Percentiles rank a stretch among this genome's conserved stretches.
Conservation (phyloP, 2,888 invertebrate species). For the Drosophila rellima region DNA sequence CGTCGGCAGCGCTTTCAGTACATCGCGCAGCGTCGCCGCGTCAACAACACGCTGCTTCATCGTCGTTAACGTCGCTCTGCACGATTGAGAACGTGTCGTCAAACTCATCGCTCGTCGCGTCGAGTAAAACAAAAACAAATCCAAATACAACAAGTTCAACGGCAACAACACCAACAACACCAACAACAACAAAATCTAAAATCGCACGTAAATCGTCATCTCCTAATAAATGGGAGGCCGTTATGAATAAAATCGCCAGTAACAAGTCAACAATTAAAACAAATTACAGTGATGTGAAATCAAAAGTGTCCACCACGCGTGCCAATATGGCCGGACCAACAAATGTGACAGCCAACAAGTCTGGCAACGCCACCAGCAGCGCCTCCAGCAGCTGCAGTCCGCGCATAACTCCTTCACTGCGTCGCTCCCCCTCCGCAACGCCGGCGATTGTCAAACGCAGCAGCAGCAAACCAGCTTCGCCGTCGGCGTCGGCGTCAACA, state of each 20-base stretch:
- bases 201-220: conserved; percentile 76
- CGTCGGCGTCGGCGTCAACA: conserved; percentile 45
- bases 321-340: conserved; percentile 34
- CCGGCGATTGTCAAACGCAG: conserved; percentile 59
- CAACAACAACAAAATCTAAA: conserved; percentile 31
- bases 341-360: neutral
- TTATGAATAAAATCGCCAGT: conserved; percentile 93
- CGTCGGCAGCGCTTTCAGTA: conserved; percentile 72
- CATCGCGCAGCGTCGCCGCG: conserved; percentile 83
- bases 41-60: conserved; percentile 71
- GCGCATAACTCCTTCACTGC: conserved; percentile 60
- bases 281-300: conserved; percentile 94
- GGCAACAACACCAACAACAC: conserved; percentile 33
- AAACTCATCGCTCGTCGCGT: conserved; percentile 56
- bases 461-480: conserved; percentile 24
- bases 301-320: conserved; percentile 89
- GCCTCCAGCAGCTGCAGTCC: conserved; percentile 50
- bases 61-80: conserved; percentile 73
- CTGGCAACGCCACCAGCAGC: conserved; percentile 18
- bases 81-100: conserved; percentile 65
- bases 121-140: conserved; percentile 59
- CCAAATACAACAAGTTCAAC: conserved; percentile 37
- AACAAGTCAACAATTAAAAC: conserved; percentile 88
- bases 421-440: conserved; percentile 67
- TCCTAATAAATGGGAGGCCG: conserved; percentile 91